Conservation (phyloP, 2,113 vertebrate genomes). For the Notothenia coriiceps region DNA sequence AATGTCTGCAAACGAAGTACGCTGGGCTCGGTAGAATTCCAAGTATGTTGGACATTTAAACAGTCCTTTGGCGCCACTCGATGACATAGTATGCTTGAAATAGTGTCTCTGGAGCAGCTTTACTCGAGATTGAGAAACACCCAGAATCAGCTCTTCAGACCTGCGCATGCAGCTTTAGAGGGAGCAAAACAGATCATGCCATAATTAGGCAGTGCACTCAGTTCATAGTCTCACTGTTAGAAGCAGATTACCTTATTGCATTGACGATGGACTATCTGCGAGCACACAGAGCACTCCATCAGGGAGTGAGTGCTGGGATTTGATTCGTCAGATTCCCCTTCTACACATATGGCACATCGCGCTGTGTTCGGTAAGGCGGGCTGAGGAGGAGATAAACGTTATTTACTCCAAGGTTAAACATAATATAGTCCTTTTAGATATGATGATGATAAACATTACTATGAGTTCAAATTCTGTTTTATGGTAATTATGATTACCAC, state of each 20-base stretch:
- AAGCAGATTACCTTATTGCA: slow-evolving; percentile 89
- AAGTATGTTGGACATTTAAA: no score
- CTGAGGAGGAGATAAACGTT: slow-evolving; percentile 68
- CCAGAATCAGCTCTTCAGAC: not conserved
- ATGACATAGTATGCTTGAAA: no score
- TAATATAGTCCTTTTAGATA: not conserved
- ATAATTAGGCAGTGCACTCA: not conserved
- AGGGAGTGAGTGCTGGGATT: slow-evolving; percentile 91
- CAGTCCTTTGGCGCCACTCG: no score
- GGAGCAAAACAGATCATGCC: slow-evolving; percentile 5
- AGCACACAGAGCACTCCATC: slow-evolving; percentile 98
- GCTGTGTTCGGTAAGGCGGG: slow-evolving; percentile 95
- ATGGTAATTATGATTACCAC: not conserved
- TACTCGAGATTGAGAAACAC: no score
- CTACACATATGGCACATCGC: slow-evolving; percentile 93
- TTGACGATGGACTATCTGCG: slow-evolving; percentile 93
- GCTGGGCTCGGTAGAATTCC: no score
- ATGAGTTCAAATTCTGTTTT: not conserved
- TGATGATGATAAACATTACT: not conserved
- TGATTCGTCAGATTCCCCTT: slow-evolving; percentile 89
- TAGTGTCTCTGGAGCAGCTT: no score
- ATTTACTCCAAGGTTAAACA: not conserved
- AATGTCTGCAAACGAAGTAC: no score
- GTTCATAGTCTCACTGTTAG: not conserved
- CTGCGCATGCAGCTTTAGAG: not conserved